Conservation (phyloP, 1,140 invertebrate genomes). For the Cydia strobilella region DNA sequence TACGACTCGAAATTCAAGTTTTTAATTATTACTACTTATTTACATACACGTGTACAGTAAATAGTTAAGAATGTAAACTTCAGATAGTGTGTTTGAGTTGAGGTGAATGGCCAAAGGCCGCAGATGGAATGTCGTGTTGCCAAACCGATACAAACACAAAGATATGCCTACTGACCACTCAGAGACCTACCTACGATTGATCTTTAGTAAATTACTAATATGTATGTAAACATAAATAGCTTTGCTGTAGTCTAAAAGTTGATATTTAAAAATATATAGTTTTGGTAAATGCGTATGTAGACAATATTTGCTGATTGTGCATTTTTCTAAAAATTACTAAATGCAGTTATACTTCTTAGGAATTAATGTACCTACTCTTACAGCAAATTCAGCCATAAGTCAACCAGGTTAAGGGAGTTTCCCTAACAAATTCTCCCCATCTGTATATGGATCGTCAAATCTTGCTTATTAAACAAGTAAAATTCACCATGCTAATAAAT, state of each 20-base stretch:
- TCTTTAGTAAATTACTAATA: neutral
- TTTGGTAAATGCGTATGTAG: no score
- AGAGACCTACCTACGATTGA: neutral
- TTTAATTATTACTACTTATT: neutral
- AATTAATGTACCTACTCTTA: no score
- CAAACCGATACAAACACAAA: slow-evolving; percentile 7
- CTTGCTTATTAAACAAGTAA: no score
- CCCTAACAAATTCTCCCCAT: no score
- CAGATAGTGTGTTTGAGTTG: neutral
- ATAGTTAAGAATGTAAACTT: neutral
- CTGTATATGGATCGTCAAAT: no score
- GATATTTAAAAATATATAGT: no score
- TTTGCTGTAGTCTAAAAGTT: neutral
- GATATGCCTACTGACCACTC: neutral
- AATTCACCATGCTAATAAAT: no score
- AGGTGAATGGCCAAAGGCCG: neutral
- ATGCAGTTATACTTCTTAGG: no score
- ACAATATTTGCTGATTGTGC: no score
- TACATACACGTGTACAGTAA: neutral
- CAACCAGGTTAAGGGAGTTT: no score
- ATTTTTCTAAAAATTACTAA: no score
- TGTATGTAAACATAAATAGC: neutral
- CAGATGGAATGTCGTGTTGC: slow-evolving; percentile 6
- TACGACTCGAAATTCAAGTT: neutral
- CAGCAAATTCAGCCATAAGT: no score